Percentiles rank a stretch among this genome's conserved stretches.
Evolutionary conservation across 64 coral and sea anemone genomes (phyloP).

Genomic region (Hydrozoanthus tunicans): DNA sequence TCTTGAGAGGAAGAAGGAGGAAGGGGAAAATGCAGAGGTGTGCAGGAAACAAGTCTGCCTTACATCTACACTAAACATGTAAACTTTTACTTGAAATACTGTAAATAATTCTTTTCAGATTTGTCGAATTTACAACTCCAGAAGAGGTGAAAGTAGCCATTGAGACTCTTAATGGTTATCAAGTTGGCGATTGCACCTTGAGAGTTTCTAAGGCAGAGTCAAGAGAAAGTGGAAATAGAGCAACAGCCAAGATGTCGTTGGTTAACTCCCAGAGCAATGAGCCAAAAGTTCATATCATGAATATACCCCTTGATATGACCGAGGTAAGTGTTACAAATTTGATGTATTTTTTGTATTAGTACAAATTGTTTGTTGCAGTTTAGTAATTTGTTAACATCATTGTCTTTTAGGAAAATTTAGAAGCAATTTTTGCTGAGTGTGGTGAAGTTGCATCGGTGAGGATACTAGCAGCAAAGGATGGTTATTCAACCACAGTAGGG

Average conservation of each 20-base stretch:
- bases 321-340: slow-evolving; percentile 40
- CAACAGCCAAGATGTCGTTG: background rate
- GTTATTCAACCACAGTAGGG: slow-evolving; percentile 21
- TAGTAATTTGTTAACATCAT: background rate
- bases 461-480: slow-evolving; percentile 41
- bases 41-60: too few species aligned
- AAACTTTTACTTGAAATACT: too few species aligned
- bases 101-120: slow-evolving; percentile 6
- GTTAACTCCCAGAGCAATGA: background rate
- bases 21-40: too few species aligned
- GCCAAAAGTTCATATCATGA: slow-evolving; percentile 50
- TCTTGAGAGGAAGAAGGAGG: too few species aligned
- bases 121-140: slow-evolving; percentile 59
- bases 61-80: too few species aligned
- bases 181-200: slow-evolving; percentile 2
- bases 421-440: slow-evolving; percentile 47
- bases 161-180: slow-evolving; percentile 49
- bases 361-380: too few species aligned
- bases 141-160: slow-evolving; percentile 50
- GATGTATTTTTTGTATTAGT: background rate
- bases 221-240: slow-evolving; percentile 40
- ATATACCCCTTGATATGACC: slow-evolving; percentile 60
- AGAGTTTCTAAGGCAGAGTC: slow-evolving; percentile 51
- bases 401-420: slow-evolving; percentile 22
- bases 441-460: slow-evolving; percentile 42